A percentile compares a stretch with the other conserved stretches of the same genome.
Conservation (phyloP, 2,888 invertebrate genomes). For the Macrophya alboannulata region DNA sequence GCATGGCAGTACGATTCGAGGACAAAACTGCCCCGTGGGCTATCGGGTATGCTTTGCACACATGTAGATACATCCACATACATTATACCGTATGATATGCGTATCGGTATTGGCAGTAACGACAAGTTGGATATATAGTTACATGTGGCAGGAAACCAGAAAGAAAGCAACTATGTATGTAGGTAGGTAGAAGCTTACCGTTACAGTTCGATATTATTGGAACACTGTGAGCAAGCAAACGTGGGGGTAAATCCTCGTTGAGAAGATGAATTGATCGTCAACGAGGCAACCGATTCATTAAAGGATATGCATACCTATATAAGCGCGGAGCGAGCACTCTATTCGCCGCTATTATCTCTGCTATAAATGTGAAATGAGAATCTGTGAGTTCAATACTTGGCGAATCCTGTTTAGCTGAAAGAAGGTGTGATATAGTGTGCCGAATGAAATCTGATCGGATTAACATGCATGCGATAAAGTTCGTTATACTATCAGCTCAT, state of each 20-base stretch:
- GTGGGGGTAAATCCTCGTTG: conserved; percentile 8
- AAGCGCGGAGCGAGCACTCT: neutral
- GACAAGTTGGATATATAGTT: neutral
- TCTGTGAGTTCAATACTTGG: neutral
- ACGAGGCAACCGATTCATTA: conserved; percentile 33
- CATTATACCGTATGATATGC: neutral
- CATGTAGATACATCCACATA: neutral
- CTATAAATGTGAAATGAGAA: neutral
- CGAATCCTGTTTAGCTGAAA: neutral
- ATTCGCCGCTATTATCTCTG: neutral
- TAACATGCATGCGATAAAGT: conserved; percentile 63
- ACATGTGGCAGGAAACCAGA: conserved; percentile 11
- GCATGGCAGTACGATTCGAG: conserved; percentile 27
- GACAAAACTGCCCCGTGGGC: conserved; percentile 50
- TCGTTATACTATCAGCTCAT: conserved; percentile 64
- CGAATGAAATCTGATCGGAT: conserved; percentile 44
- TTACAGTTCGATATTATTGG: conserved; percentile 31
- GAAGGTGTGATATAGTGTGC: neutral
- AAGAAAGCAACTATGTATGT: neutral
- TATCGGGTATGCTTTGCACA: conserved; percentile 25
- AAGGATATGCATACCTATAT: neutral
- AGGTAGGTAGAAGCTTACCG: conserved; percentile 8
- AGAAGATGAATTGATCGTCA: neutral
- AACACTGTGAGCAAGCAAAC: neutral
- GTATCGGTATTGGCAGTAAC: neutral